Conservation (phyloP, 2,888 invertebrate species). For the Schrankia costaestrigalis region DNA sequence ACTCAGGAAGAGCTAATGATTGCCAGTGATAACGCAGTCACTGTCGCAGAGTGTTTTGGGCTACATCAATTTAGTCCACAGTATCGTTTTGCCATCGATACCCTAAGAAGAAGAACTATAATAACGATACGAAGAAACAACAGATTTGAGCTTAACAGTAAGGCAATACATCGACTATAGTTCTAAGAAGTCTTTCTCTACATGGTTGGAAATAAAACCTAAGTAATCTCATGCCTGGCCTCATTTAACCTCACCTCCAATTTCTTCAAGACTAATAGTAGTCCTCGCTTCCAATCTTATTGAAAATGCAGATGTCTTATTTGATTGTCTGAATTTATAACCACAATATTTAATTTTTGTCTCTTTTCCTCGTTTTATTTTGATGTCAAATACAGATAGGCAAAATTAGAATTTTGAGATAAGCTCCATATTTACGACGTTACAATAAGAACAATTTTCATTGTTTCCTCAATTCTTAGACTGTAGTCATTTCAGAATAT, state of each 20-base stretch:
- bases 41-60: too few species aligned
- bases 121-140: too few species aligned
- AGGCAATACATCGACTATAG: too few species aligned
- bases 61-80: too few species aligned
- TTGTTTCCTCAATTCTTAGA: too few species aligned
- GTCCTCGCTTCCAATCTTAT: conserved; percentile 34
- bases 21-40: too few species aligned
- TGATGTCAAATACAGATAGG: conserved; percentile 22
- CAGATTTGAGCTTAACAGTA: too few species aligned
- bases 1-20: too few species aligned
- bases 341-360: conserved; percentile 22
- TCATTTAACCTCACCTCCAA: conserved; percentile 21
- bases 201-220: conserved; percentile 19
- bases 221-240: conserved; percentile 23
- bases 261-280: conserved; percentile 38
- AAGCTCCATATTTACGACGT: conserved; percentile 10
- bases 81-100: too few species aligned
- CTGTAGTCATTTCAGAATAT: too few species aligned
- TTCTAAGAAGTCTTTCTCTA: too few species aligned
- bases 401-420: conserved; percentile 20
- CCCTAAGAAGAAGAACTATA: too few species aligned
- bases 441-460: not conserved
- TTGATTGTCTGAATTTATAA: conserved; percentile 40
- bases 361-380: conserved; percentile 14
- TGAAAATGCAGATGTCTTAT: conserved; percentile 38